Conservation (phyloP, 1,140 invertebrate genomes). For the Pseudomyrmex flavicornis region DNA sequence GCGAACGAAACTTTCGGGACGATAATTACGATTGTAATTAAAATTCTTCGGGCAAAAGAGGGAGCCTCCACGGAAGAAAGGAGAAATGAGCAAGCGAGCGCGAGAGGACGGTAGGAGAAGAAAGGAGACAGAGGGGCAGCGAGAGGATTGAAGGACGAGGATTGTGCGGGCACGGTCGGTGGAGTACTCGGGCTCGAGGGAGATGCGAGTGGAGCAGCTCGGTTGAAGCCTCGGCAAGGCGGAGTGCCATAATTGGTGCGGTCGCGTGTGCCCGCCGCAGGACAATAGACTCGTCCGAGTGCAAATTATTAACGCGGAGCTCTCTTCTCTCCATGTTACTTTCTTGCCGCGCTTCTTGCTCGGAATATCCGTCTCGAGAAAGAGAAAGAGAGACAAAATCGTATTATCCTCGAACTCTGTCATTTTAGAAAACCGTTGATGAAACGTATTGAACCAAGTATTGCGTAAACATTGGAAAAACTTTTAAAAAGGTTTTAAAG, state of each 20-base stretch:
- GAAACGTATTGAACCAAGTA: too few relatives aligned
- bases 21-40: conserved; percentile 84
- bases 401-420: neutral
- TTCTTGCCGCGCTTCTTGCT: conserved; percentile 35
- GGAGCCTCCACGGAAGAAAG: conserved; percentile 49
- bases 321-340: conserved; percentile 63
- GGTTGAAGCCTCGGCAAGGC: conserved; percentile 74
- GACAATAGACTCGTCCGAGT: conserved; percentile 84
- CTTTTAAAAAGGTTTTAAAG: neutral
- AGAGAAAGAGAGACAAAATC: neutral
- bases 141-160: conserved; percentile 3
- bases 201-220: conserved; percentile 56
- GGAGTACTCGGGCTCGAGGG: conserved; percentile 38
- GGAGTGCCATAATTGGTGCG: conserved; percentile 83
- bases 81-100: conserved; percentile 70
- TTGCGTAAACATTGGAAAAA: too few relatives aligned
- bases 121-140: conserved; percentile 49
- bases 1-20: conserved; percentile 72
- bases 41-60: conserved; percentile 80
- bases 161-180: conserved; percentile 30
- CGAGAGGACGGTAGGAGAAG: conserved; percentile 48
- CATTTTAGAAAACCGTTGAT: neutral
- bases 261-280: conserved; percentile 81
- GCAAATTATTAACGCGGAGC: conserved; percentile 83
- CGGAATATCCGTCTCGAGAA: conserved; percentile 2